Evolutionary conservation across 2,888 invertebrate species (phyloP), one percentile per base, ranked within the genome.

Genomic region (Steromphala cineraria): DNA sequence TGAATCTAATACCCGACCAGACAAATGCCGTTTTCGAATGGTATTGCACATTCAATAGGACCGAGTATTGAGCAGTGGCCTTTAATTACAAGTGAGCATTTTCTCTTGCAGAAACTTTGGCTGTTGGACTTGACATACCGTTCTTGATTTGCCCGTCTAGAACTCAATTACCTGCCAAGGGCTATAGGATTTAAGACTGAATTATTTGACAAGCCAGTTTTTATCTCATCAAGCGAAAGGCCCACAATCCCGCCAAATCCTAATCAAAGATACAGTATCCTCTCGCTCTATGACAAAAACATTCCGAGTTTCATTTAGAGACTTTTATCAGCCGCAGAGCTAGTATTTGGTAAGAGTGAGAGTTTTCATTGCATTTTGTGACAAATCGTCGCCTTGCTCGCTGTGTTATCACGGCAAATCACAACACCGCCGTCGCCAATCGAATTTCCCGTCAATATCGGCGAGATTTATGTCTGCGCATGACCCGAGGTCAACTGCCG

Each of bases 291-390:
- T 40, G 28, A 19, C 19, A 71, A 31, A 40, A 71, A n/a, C 71
- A 71, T 46, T 46, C n/a, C 71, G 17, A 71, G 19, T 71, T 71
- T 71, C 36, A 40, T 28, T 71, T 71, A 36, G 31, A 19, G 71
- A 40, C 67, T 28, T 67, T 67, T 67, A 67, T 67, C 67, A 67
- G 36, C 71, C 36, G 36, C 36, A 15, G 28, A 40, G 71, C 28
- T 24, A 71, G 40, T 40, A 71, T 71, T 71, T 71, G 31, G 28
- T 40, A 19, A 36, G 24, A 19, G 71, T 40, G 71, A 71, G 71
- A 71, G 36, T 71, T 46, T 71, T 71, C 71, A 71, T 71, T 71
- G 71, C 71, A 71, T 71, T 71, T 40, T 71, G 71, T 71, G 71
- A 71, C 71, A 71, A 71, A 71, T 71, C 36, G 71, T 36, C 71